phyloP scores from a whole-genome alignment of 2,113 vertebrate genomes.

The Pseudorhombus dupliciocellatus region DNA sequence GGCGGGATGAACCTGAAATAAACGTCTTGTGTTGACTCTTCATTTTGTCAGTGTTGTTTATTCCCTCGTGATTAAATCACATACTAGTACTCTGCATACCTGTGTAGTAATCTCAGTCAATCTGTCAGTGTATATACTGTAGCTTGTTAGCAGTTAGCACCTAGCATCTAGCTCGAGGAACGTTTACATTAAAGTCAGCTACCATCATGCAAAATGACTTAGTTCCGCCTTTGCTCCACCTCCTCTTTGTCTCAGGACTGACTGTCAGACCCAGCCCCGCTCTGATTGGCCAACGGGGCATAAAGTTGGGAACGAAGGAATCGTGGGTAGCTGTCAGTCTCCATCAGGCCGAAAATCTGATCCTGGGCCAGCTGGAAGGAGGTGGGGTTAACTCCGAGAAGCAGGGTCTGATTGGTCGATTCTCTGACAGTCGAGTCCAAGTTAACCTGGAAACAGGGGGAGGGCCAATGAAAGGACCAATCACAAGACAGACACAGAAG shows the following conservation, averaged over 20 bases:
- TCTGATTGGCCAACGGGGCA: constrained; percentile 85
- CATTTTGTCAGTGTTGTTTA: background rate
- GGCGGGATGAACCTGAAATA: constrained; percentile 67
- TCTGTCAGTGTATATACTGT: too few species aligned
- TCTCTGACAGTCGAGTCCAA: constrained; percentile 91
- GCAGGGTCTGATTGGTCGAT: constrained; percentile 88
- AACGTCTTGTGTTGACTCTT: background rate
- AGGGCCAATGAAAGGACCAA: constrained; percentile 8
- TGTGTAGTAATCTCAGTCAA: too few species aligned
- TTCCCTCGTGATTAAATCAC: too few species aligned
- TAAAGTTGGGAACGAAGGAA: constrained; percentile 93
- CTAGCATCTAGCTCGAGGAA: too few species aligned
- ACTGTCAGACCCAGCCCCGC: constrained; percentile 5
- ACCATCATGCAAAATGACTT: constrained; percentile 25
- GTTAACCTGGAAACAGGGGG: constrained; percentile 85
- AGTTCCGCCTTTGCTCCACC: too few species aligned
- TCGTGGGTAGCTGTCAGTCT: constrained; percentile 93
- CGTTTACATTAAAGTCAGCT: too few species aligned
- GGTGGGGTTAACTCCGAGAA: constrained; percentile 74
- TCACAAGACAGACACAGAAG: background rate
- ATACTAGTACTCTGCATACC: too few species aligned
- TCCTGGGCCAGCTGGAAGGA: constrained; percentile 92
- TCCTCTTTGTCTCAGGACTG: background rate
- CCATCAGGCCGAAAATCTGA: constrained; percentile 92
- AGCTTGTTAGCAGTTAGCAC: background rate